phyloP scores from a whole-genome alignment of 1,140 invertebrate genomes.

The Nixonia krombeini region DNA sequence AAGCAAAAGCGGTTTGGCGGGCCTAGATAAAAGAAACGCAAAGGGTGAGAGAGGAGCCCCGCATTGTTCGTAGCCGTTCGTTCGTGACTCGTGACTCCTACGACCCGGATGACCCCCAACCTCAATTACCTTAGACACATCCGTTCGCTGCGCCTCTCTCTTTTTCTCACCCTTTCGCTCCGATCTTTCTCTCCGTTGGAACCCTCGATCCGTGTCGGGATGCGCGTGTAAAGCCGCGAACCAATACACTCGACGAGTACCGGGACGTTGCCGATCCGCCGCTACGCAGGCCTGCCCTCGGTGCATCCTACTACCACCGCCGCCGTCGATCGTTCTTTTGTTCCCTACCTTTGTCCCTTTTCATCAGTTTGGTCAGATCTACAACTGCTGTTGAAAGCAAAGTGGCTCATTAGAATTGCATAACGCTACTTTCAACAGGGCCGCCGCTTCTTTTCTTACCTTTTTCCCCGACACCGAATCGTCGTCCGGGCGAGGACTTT shows the following conservation, averaged over 20 bases:
- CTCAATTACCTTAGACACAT: conserved; percentile 71
- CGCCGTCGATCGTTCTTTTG: conserved; percentile 34
- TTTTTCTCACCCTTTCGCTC: conserved; percentile 39
- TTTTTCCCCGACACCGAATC: too few relatives aligned
- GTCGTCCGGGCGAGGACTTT: too few relatives aligned
- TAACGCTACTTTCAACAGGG: too few relatives aligned
- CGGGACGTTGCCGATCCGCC: conserved; percentile 1
- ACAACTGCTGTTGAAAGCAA: too few relatives aligned
- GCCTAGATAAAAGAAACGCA: conserved; percentile 39
- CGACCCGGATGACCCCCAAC: conserved; percentile 69
- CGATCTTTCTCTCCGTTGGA: conserved; percentile 33
- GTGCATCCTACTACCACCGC: too few relatives aligned
- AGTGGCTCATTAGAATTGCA: too few relatives aligned
- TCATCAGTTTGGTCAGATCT: neutral
- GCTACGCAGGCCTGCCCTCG: conserved; percentile 1
- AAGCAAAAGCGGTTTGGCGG: too few relatives aligned
- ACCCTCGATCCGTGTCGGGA: conserved; percentile 37
- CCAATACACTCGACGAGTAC: conserved; percentile 10
- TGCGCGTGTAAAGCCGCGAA: conserved; percentile 32
- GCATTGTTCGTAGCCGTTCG: conserved; percentile 69
- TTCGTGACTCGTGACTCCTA: conserved; percentile 70
- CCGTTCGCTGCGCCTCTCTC: conserved; percentile 59
- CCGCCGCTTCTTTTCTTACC: too few relatives aligned
- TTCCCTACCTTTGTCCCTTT: neutral
- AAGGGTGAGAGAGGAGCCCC: conserved; percentile 29